A percentile compares a stretch with the other conserved stretches of the same genome.
Evolutionary conservation across 64 coral and sea anemone species (phyloP).

Genomic region (Dendronephthya gigantea): DNA sequence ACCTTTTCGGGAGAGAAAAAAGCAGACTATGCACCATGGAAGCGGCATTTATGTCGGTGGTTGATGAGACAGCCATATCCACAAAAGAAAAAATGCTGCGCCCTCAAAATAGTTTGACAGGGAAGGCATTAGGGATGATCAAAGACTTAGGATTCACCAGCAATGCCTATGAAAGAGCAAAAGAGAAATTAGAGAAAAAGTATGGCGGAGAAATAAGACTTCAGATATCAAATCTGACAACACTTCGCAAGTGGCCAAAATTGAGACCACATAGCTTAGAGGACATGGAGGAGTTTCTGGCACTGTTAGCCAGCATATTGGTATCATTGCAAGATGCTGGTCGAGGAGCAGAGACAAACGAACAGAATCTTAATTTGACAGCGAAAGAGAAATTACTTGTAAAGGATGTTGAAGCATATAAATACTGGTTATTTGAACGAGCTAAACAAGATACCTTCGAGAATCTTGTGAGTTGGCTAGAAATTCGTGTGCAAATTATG

Average conservation of each 20-base stretch:
- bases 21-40: conserved; percentile 47
- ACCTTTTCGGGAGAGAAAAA: conserved; percentile 53
- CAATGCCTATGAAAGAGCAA: conserved; percentile 48
- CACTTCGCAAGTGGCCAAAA: conserved; percentile 34
- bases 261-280: conserved; percentile 27
- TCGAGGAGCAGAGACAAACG: conserved; percentile 27
- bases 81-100: conserved; percentile 49
- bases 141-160: conserved; percentile 40
- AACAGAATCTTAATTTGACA: conserved; percentile 36
- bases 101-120: conserved; percentile 29
- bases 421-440: conserved; percentile 25
- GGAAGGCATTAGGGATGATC: conserved; percentile 39
- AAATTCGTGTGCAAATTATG: conserved; percentile 33
- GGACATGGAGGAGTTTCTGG: conserved; percentile 42
- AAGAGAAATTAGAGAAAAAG: conserved; percentile 39
- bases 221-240: conserved; percentile 41
- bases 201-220: conserved; percentile 39
- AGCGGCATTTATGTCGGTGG: conserved; percentile 41
- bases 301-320: conserved; percentile 28
- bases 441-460: conserved; percentile 25
- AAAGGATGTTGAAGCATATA: conserved; percentile 40
- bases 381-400: conserved; percentile 47
- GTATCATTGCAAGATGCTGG: conserved; percentile 32
- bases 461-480: conserved; percentile 34
- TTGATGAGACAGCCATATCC: conserved; percentile 33